These are phyloP conservation scores for Geococcyx californianus DNA, from an alignment of 2,113 vertebrate genomes.

Conservation along the genomic window DNA sequence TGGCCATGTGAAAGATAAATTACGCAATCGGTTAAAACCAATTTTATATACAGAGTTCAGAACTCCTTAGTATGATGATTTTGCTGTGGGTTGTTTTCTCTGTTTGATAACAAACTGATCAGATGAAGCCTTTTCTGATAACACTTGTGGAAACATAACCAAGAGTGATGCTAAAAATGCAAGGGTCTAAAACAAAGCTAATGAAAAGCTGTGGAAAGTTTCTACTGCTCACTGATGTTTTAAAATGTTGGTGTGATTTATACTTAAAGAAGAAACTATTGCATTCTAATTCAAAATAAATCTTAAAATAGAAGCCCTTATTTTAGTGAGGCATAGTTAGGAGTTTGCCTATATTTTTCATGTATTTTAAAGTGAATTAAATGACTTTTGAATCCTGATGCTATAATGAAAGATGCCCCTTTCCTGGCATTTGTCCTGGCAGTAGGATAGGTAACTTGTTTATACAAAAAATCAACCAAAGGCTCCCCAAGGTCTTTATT, in stretches of 20 bases:
- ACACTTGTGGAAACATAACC: background rate
- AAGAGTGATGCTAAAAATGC: background rate
- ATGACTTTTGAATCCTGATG: background rate
- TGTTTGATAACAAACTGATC: background rate
- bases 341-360: background rate
- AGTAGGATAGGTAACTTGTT: background rate
- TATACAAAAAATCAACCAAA: background rate
- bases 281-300: background rate
- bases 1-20: background rate
- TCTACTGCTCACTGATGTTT: background rate
- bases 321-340: constrained; percentile 21
- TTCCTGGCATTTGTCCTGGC: background rate
- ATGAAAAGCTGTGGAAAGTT: background rate
- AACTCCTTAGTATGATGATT: background rate
- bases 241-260: background rate
- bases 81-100: constrained; percentile 8
- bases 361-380: background rate
- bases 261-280: background rate
- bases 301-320: constrained; percentile 4
- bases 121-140: constrained; percentile 3
- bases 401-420: background rate
- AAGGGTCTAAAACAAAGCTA: background rate
- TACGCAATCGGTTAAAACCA: background rate
- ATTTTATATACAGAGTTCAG: background rate
- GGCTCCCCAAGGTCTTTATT: background rate